Evolutionary conservation across 2,113 vertebrate species (phyloP).

Genomic region (Rhea pennata): DNA sequence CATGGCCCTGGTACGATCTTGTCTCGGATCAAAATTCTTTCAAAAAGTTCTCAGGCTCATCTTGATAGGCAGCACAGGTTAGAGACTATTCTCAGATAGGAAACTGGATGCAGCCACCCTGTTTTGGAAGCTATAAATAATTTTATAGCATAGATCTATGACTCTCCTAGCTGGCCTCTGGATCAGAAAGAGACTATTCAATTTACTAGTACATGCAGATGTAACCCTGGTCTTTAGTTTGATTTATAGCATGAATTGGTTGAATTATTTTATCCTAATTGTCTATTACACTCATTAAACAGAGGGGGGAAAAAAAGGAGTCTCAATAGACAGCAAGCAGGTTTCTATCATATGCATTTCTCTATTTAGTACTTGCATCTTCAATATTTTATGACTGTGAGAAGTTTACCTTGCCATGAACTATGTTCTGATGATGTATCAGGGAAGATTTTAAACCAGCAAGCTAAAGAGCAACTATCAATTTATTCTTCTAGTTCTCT

Average conservation of each 20-base stretch:
- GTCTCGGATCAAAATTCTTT: neutral
- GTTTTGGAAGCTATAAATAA: neutral
- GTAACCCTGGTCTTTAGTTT: neutral
- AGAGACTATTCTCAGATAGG: neutral
- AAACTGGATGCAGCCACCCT: neutral
- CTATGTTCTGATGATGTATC: neutral
- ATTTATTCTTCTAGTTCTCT: neutral
- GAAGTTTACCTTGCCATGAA: neutral
- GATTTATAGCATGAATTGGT: neutral
- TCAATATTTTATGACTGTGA: neutral
- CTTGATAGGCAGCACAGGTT: neutral
- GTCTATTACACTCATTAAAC: neutral
- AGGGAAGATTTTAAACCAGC: neutral
- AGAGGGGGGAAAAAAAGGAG: neutral
- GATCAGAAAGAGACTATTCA: neutral
- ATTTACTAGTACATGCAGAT: neutral
- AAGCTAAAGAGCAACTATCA: neutral
- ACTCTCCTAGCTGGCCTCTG: neutral
- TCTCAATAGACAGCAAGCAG: neutral
- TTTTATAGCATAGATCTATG: neutral
- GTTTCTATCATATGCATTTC: neutral
- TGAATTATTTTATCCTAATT: neutral
- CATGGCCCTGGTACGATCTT: neutral
- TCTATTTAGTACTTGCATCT: neutral
- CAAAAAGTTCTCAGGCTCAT: neutral